Conservation (phyloP, 2,797 vertebrate genomes). For the Schizopygopsis malacanthus region DNA sequence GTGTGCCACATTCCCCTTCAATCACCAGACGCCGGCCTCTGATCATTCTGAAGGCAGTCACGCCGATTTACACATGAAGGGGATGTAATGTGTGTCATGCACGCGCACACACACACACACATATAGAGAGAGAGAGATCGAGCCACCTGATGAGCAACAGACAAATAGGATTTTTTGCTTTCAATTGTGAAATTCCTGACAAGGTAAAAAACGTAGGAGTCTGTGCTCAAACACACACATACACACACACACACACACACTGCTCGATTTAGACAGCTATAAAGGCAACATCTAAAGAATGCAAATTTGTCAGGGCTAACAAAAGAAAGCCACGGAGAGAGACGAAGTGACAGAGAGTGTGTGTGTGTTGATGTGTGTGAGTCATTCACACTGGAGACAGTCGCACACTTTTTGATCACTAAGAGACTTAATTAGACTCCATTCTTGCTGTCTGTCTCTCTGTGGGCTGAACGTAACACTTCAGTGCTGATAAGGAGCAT, state of each 20-base stretch:
- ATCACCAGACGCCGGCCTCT: constrained; percentile 10
- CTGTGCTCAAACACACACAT: background rate
- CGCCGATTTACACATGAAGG: constrained; percentile 4
- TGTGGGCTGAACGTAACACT: constrained; percentile 43
- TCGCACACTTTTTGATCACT: constrained; percentile 40
- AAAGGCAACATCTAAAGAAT: constrained; percentile 43
- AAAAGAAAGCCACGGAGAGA: background rate
- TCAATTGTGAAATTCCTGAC: constrained; percentile 34
- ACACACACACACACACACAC: background rate
- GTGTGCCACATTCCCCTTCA: constrained; percentile 30
- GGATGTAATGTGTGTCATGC: background rate
- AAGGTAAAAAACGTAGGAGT: constrained; percentile 4
- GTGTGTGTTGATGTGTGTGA: constrained; percentile 16
- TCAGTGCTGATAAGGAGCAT: constrained; percentile 48
- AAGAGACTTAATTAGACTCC: constrained; percentile 53
- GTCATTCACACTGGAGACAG: constrained; percentile 46
- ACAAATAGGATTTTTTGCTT: constrained; percentile 33
- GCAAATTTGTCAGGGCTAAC: constrained; percentile 34
- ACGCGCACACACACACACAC: background rate
- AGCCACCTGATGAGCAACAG: constrained; percentile 14
- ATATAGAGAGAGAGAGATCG: too few relatives aligned
- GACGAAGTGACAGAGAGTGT: constrained; percentile 18
- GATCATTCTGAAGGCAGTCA: constrained; percentile 38
- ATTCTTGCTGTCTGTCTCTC: constrained; percentile 48
- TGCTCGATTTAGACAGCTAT: background rate